phyloP scores from a whole-genome alignment of 2,797 vertebrate genomes.

The Diglossa cyanea region DNA sequence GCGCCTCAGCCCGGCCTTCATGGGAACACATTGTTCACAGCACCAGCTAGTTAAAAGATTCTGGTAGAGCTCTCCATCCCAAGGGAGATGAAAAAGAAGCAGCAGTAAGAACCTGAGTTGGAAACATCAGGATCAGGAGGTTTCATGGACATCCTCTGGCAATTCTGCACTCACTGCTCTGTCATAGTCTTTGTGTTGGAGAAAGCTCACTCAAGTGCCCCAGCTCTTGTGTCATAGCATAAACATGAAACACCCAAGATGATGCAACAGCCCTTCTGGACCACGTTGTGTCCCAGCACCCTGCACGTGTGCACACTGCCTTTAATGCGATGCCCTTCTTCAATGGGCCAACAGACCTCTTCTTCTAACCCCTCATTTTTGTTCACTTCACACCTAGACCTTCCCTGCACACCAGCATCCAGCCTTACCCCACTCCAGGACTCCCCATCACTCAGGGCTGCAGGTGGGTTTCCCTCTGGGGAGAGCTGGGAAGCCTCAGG shows the following conservation, averaged over 20 bases:
- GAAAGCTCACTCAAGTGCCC: background rate
- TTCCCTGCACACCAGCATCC: background rate
- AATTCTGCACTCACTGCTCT: background rate
- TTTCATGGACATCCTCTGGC: background rate
- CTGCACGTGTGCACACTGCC: rapidly evolving
- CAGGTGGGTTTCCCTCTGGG: conserved; percentile 66
- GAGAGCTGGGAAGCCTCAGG: conserved; percentile 71
- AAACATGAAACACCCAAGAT: background rate
- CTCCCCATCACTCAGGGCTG: conserved; percentile 80
- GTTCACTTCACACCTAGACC: background rate
- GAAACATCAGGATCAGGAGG: background rate
- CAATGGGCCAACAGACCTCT: background rate
- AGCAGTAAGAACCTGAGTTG: background rate
- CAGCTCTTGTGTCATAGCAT: background rate
- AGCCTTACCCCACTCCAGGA: conserved; percentile 73
- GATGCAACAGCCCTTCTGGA: background rate
- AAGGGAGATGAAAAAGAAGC: background rate
- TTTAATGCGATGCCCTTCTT: background rate
- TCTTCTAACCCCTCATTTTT: background rate
- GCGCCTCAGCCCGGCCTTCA: background rate
- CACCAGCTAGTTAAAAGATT: background rate
- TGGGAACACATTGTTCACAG: background rate
- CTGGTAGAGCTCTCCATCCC: background rate
- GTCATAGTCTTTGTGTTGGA: background rate
- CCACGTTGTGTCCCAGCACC: background rate